Evolutionary conservation across 2,888 invertebrate species (phyloP), one percentile per base, ranked within the genome.

Genomic region (Temnothorax unifasciatus): DNA sequence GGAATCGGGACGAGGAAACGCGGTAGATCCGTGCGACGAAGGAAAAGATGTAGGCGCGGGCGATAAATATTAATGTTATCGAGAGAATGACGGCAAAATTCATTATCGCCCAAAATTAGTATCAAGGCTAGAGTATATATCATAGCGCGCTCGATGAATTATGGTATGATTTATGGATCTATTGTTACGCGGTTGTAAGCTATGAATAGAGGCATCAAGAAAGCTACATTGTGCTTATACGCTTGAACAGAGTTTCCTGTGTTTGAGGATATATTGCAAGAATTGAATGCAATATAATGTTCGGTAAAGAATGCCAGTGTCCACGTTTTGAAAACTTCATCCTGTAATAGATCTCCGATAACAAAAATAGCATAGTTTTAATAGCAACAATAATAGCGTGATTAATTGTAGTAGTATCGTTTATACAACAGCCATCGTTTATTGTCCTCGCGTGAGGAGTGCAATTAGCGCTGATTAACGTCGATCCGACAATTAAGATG

Each of bases 1-100:
- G 57, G 11, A 44, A 54, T 41, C 41, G 21, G 25, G 29, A 57
- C 25, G 9, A 41, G 47, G 15, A 13, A 59, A 71, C 21, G 41
- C 13, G 25, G 18, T 29, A 77, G 44, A 54, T 64, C 21, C 15
- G 8, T 13, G 15, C 9, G n/a, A 57, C 29, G 34, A 57, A 44
- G 47, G 44, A 79, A 71, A 59, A 47, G 11, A 47, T 8, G 79
- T 79, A 18, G 71, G 79, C 44, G 69, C 3, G 18, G 18, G n/a
- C 21, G 34, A 79, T 79, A 59, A 79, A 79, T 79, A 79, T 79
- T 79, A 71, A 79, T 79, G 21, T 29, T 41, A 57, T 29, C 21
- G 18, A 59, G 71, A 71, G 29, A 66, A 69, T 44, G n/a, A 57
- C 34, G 34, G 21, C 18, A 47, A 71, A 68, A 77, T 68, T 47